phyloP scores from a whole-genome alignment of 1,140 invertebrate species.

The Pseudomyrmex cubaensis region DNA sequence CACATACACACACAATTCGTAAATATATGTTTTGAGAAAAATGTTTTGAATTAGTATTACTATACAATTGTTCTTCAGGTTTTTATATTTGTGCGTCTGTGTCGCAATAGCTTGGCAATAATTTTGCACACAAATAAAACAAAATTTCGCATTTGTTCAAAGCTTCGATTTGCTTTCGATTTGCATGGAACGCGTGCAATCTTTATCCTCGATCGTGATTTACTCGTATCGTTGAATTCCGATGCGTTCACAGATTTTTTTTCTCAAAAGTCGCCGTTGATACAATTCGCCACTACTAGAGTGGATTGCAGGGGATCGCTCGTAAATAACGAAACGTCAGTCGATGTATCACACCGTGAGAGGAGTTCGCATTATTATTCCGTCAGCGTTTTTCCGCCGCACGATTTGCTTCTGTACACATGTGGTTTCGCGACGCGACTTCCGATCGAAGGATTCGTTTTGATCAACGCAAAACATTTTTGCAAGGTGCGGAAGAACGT shows the following conservation, averaged over 20 bases:
- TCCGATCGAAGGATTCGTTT: conserved; percentile 44
- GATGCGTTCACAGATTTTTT: conserved; percentile 58
- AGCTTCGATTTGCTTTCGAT: conserved; percentile 9
- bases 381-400: conserved; percentile 65
- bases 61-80: no score
- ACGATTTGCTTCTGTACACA: conserved; percentile 53
- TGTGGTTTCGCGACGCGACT: conserved; percentile 20
- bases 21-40: no score
- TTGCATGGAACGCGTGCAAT: not conserved
- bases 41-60: no score
- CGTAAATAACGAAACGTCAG: conserved; percentile 79
- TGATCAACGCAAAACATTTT: conserved; percentile 42
- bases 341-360: conserved; percentile 74
- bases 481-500: not conserved
- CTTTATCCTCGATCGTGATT: conserved; percentile 56
- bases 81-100: not conserved
- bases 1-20: not conserved
- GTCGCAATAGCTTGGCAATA: not conserved
- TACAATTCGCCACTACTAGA: conserved; percentile 72
- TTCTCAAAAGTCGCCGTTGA: conserved; percentile 56
- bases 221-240: conserved; percentile 30
- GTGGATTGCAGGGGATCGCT: conserved; percentile 73
- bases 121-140: not conserved
- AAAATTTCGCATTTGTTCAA: not conserved
- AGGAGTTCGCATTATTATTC: conserved; percentile 78